Conservation (phyloP, 2,113 vertebrate genomes). For the Eublepharis macularius region DNA sequence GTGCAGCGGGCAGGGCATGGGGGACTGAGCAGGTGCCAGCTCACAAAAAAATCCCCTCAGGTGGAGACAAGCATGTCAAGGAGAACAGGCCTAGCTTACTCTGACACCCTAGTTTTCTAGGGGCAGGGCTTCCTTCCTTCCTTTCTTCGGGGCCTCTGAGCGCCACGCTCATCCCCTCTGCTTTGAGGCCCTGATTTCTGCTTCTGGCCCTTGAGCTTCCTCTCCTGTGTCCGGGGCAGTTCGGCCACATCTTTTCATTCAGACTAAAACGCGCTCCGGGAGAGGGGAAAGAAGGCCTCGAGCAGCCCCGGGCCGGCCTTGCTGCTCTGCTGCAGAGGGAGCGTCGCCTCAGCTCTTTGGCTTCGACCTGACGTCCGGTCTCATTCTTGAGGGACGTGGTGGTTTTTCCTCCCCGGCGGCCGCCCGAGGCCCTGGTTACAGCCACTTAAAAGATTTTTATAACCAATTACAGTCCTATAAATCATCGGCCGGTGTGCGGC, state of each 20-base stretch:
- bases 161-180: too few species aligned
- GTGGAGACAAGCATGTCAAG: background rate
- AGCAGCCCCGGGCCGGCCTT: too few species aligned
- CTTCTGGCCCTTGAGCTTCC: too few species aligned
- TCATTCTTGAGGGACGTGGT: background rate
- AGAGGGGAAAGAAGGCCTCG: too few species aligned
- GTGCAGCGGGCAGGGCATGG: too few species aligned
- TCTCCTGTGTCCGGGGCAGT: too few species aligned
- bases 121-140: background rate
- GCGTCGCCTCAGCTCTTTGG: background rate
- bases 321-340: background rate
- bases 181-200: too few species aligned
- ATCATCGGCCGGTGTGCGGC: slow-evolving; percentile 67
- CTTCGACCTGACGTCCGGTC: background rate
- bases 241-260: too few species aligned
- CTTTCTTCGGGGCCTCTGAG: too few species aligned
- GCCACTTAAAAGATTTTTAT: slow-evolving; percentile 73
- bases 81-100: background rate
- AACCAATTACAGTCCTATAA: slow-evolving; percentile 76
- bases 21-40: background rate
- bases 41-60: background rate
- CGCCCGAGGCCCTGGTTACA: slow-evolving; percentile 46
- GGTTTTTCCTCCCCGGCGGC: background rate
- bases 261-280: too few species aligned
- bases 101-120: background rate